phyloP scores from a whole-genome alignment of 2,113 vertebrate species.

The Ranitomeya imitator region DNA sequence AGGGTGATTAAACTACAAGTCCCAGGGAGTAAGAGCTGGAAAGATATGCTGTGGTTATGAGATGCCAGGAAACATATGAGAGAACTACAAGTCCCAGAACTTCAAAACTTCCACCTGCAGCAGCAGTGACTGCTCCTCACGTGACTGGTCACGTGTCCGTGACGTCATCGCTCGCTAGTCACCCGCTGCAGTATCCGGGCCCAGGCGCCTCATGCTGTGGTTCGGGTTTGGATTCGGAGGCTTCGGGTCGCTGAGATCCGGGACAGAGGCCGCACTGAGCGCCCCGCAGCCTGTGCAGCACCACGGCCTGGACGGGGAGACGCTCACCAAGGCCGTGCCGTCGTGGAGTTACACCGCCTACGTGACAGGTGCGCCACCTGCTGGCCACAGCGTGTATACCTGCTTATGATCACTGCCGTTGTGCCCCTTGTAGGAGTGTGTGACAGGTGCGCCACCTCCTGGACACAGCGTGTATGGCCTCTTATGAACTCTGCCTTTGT shows the following conservation, averaged over 20 bases:
- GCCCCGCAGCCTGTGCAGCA: background rate
- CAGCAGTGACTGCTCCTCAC: background rate
- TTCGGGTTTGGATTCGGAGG: conserved; percentile 81
- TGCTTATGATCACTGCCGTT: background rate
- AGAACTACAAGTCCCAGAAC: background rate
- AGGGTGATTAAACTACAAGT: background rate
- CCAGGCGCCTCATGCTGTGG: conserved; percentile 63
- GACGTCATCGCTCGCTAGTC: background rate
- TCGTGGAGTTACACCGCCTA: conserved; percentile 72
- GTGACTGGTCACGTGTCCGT: background rate
- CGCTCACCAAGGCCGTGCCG: conserved; percentile 61
- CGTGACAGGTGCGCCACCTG: conserved; percentile 61
- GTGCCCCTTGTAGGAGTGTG: no score
- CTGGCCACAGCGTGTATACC: background rate
- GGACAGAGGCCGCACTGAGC: background rate
- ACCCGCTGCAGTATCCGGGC: background rate
- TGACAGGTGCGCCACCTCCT: no score
- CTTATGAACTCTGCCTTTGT: no score
- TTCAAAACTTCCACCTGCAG: background rate
- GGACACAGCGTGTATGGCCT: no score
- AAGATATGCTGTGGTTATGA: no score
- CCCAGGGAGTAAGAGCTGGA: background rate
- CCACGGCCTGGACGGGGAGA: background rate
- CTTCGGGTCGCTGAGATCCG: conserved; percentile 73
- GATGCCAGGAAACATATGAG: no score